Base-by-base conservation (phyloP, 2,888 invertebrate genomes). In the Tricholauxania praeusta region DNA sequence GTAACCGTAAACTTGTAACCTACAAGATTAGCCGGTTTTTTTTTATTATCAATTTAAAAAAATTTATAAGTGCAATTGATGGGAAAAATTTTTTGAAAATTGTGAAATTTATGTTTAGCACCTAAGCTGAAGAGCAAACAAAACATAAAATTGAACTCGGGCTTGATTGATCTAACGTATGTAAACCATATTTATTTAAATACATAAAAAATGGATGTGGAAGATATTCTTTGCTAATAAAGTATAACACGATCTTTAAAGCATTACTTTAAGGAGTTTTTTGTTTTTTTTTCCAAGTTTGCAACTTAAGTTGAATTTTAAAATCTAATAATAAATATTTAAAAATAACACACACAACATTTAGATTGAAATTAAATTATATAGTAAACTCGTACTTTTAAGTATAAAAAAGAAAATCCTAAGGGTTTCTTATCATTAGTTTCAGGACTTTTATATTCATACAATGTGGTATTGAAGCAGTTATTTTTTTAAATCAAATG, bases 261-360 rank as follows among this genome's bases (percentile, higher is more conserved):
- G 62, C 72, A 69, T 62, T 55, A 57, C 65, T 76, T 76, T 72
- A 75, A 65, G 72, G 72, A 75, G 75, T 67, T 73, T 63, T 47
- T 22, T 51, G 17, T 19, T 62, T 67, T 62, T 22, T 64, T 71
- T 70, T 71, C 59, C 19, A 17, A 60, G 63, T 71, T 22, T 71
- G 49, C 53, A 64, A 62, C 57, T 53, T 59, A 55, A 55, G 65
- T 72, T 63, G 66, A 77, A 74, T 49, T 63, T 74, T 74, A 76
- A 77, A 76, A 69, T 63, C 74, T 79, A 77, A 78, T 79, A 77
- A 78, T 78, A 81, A 78, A 66, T 65, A 74, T 63, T 71, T 63
- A 71, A 74, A 75, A 70, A 73, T 60, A 69, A 73, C 72, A 68
- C 73, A 72, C 70, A 75, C 76, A 76, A 75, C 70, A 75, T 70